These are phyloP conservation scores for Orientallactaga sibirica DNA, from an alignment of 2,797 vertebrate genomes.

Conservation along the genomic window DNA sequence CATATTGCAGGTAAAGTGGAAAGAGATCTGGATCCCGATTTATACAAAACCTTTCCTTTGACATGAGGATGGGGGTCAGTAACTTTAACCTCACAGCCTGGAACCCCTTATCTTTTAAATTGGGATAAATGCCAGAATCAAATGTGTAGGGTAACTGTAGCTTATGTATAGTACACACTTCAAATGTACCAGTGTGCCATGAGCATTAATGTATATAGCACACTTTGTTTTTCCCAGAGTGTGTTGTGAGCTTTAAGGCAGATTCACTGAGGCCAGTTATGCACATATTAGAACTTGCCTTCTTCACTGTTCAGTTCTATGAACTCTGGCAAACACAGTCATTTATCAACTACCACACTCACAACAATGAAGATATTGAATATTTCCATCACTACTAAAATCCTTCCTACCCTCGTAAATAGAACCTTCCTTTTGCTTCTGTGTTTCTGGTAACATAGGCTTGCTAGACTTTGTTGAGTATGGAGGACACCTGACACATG, in stretches of 20 bases:
- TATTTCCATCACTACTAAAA: background rate
- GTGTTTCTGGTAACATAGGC: background rate
- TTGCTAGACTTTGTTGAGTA: background rate
- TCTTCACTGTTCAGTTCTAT: background rate
- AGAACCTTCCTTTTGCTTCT: background rate
- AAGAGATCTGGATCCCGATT: background rate
- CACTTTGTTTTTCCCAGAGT: background rate
- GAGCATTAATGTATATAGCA: background rate
- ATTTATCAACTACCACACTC: background rate
- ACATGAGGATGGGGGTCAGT: background rate
- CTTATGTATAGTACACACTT: background rate
- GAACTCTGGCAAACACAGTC: background rate
- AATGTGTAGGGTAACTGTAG: background rate
- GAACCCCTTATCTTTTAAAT: background rate
- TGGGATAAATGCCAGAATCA: background rate
- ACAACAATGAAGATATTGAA: background rate
- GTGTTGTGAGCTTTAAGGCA: background rate
- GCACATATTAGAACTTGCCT: background rate
- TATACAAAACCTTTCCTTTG: background rate
- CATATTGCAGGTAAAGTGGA: background rate
- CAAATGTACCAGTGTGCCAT: no score
- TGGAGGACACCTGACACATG: no score
- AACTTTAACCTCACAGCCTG: background rate
- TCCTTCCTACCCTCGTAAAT: background rate
- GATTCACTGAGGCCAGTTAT: background rate